Evolutionary conservation across 2,888 invertebrate genomes (phyloP).

Genomic region (Drosophila birchii): DNA sequence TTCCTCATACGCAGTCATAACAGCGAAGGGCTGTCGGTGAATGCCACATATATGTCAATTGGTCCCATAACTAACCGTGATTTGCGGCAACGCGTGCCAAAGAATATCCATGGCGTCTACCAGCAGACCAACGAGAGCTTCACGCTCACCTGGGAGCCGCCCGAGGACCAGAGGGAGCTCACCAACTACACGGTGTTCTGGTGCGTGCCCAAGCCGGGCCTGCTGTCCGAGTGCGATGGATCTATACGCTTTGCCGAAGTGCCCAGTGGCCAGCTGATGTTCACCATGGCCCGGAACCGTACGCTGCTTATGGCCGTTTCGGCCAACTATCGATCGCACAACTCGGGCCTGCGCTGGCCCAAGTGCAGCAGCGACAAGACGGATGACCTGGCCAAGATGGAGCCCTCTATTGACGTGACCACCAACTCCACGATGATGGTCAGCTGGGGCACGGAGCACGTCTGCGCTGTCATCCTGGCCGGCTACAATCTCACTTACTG

Average conservation of each 20-base stretch:
- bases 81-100: slow-evolving; percentile 60
- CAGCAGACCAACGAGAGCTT: slow-evolving; percentile 88
- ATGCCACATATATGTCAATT: slow-evolving; percentile 72
- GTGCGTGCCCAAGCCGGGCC: slow-evolving; percentile 87
- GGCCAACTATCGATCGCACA: slow-evolving; percentile 88
- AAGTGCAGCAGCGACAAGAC: slow-evolving; percentile 86
- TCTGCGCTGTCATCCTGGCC: slow-evolving; percentile 89
- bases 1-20: slow-evolving; percentile 78
- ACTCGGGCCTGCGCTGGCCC: slow-evolving; percentile 95
- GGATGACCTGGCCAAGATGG: slow-evolving; percentile 81
- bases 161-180: slow-evolving; percentile 83
- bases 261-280: slow-evolving; percentile 70
- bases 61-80: slow-evolving; percentile 64
- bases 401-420: slow-evolving; percentile 69
- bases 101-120: slow-evolving; percentile 87
- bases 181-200: slow-evolving; percentile 93
- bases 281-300: slow-evolving; percentile 85
- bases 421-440: slow-evolving; percentile 86
- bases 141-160: slow-evolving; percentile 90
- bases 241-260: slow-evolving; percentile 87
- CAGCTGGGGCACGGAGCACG: slow-evolving; percentile 91
- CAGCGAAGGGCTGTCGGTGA: slow-evolving; percentile 68
- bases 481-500: slow-evolving; percentile 92
- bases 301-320: slow-evolving; percentile 91
- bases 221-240: slow-evolving; percentile 87